These are phyloP conservation scores for Hypsopygia costalis DNA, from an alignment of 2,888 invertebrate species.

Conservation along the genomic window DNA sequence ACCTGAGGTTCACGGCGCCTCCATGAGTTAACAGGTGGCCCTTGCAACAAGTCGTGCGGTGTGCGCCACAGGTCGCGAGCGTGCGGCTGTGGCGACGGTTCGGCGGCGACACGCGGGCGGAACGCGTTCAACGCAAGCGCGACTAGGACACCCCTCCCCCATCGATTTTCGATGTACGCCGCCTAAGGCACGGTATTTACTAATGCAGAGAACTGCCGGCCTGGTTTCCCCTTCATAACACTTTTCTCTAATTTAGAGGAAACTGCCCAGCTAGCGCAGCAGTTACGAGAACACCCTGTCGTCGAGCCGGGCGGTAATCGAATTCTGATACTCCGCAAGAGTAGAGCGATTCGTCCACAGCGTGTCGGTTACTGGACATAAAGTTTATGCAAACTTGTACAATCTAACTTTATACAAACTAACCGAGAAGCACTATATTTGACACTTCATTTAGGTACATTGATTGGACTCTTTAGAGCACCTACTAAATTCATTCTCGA, in stretches of 20 bases:
- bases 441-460: too few species aligned
- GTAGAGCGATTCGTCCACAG: neutral
- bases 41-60: slow-evolving; percentile 66
- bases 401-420: slow-evolving; percentile 3
- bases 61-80: slow-evolving; percentile 49
- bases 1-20: slow-evolving; percentile 62
- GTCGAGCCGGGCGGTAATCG: slow-evolving; percentile 7
- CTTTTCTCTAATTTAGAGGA: slow-evolving; percentile 47
- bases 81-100: slow-evolving; percentile 57
- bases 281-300: slow-evolving; percentile 1
- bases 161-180: slow-evolving; percentile 70
- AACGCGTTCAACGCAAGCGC: slow-evolving; percentile 50
- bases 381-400: slow-evolving; percentile 11
- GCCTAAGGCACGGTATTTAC: slow-evolving; percentile 63
- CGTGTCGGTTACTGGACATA: neutral
- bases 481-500: too few species aligned
- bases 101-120: slow-evolving; percentile 50
- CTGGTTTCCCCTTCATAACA: slow-evolving; percentile 53
- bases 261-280: slow-evolving; percentile 19
- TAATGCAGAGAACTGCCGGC: slow-evolving; percentile 61
- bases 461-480: too few species aligned
- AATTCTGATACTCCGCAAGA: slow-evolving; percentile 6
- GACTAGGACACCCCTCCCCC: slow-evolving; percentile 38
- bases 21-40: slow-evolving; percentile 74
- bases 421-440: too few species aligned